Conservation (phyloP, 2,888 invertebrate species). For the Campoplex capitator region DNA sequence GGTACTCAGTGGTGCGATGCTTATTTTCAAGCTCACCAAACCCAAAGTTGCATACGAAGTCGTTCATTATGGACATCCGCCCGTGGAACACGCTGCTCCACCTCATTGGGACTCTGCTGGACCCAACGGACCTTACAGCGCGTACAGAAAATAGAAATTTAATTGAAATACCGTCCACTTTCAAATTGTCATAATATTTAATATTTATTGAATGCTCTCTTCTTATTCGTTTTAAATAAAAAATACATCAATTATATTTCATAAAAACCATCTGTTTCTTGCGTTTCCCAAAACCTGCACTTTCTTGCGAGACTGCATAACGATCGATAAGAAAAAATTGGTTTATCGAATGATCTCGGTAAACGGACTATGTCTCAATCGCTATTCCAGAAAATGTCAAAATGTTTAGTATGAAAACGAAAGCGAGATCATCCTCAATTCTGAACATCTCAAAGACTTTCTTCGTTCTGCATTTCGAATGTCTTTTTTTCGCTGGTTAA, state of each 20-base stretch:
- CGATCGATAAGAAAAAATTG: background rate
- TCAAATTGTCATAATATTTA: conserved; percentile 70
- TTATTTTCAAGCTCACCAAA: conserved; percentile 94
- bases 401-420: conserved; percentile 44
- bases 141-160: conserved; percentile 79
- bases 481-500: conserved; percentile 34
- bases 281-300: background rate
- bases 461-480: conserved; percentile 26
- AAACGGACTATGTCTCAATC: conserved; percentile 8
- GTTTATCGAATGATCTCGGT: conserved; percentile 5
- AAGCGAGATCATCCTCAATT: conserved; percentile 57
- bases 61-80: conserved; percentile 92
- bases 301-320: background rate
- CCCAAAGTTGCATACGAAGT: conserved; percentile 96
- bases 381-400: conserved; percentile 7
- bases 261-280: conserved; percentile 57
- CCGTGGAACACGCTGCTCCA: conserved; percentile 87
- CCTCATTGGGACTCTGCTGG: conserved; percentile 83
- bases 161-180: conserved; percentile 49
- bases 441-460: conserved; percentile 44
- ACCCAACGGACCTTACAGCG: conserved; percentile 82
- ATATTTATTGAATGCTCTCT: conserved; percentile 76
- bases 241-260: conserved; percentile 69
- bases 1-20: conserved; percentile 93
- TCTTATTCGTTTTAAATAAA: conserved; percentile 77